Percentiles rank a stretch among this genome's conserved stretches.
phyloP scores from a whole-genome alignment of 2,797 vertebrate species.

The Amphiprion clarkii region DNA sequence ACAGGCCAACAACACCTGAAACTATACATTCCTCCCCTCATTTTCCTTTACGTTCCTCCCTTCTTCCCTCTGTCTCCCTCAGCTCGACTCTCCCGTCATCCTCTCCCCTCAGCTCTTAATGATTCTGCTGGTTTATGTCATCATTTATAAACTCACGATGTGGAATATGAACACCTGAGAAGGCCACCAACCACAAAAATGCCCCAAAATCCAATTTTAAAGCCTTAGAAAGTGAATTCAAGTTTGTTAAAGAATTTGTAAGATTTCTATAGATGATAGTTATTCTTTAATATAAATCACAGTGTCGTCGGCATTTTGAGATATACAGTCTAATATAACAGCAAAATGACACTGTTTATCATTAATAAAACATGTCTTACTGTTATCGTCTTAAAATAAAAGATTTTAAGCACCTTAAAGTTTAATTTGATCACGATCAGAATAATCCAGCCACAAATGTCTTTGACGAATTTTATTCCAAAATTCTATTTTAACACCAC shows the following conservation, averaged over 20 bases:
- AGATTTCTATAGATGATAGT: background rate
- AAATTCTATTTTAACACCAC: no score
- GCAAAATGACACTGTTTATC: background rate
- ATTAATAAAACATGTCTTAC: constrained; percentile 19
- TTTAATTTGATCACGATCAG: constrained; percentile 4
- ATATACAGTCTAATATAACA: background rate
- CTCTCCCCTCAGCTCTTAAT: constrained; percentile 71
- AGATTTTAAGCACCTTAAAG: background rate
- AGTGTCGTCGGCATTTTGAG: constrained; percentile 7
- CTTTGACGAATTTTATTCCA: no score
- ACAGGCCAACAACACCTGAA: background rate
- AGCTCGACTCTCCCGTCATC: constrained; percentile 64
- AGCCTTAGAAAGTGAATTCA: no score
- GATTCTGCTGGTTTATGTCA: constrained; percentile 71
- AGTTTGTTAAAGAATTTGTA: no score
- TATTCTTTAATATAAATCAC: background rate
- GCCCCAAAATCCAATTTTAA: background rate
- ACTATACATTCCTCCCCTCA: background rate
- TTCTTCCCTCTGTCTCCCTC: constrained; percentile 25
- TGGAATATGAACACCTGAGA: constrained; percentile 70
- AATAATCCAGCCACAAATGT: background rate
- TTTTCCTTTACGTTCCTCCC: constrained; percentile 20
- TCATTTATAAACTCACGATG: constrained; percentile 75
- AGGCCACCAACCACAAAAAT: background rate
- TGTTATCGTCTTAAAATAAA: constrained; percentile 57